Evolutionary conservation across 2,888 invertebrate species (phyloP).

Genomic region (Eubasilissa splendida): DNA sequence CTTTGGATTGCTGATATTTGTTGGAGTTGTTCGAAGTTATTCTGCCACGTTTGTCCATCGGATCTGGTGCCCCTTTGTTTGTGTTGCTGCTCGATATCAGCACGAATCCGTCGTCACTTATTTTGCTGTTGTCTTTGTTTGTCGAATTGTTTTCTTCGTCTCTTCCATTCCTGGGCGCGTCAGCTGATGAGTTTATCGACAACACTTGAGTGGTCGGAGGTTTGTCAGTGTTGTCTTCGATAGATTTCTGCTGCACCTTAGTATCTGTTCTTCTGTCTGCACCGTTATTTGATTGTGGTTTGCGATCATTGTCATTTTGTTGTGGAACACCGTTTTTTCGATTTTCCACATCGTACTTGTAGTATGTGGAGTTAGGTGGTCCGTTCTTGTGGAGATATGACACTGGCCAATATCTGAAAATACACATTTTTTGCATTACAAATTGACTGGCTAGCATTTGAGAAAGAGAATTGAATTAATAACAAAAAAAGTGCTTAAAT

Average conservation of each 20-base stretch:
- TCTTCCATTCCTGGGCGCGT: conserved; percentile 51
- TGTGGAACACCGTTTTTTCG: conserved; percentile 44
- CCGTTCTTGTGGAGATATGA: conserved; percentile 86
- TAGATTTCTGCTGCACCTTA: conserved; percentile 24
- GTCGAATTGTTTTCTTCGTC: conserved; percentile 53
- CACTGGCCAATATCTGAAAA: conserved; percentile 81
- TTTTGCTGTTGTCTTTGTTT: conserved; percentile 20
- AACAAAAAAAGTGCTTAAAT: no score
- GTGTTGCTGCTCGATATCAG: conserved; percentile 52
- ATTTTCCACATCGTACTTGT: conserved; percentile 61
- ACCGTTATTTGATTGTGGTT: neutral
- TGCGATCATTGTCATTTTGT: conserved; percentile 17
- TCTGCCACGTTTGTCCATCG: conserved; percentile 54
- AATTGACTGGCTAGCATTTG: no score
- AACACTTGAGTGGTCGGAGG: neutral
- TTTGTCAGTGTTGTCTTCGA: conserved; percentile 17
- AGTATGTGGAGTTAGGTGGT: conserved; percentile 82
- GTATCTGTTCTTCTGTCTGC: conserved; percentile 19
- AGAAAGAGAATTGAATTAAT: no score
- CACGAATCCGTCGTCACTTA: conserved; percentile 52
- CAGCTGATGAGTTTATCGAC: conserved; percentile 6
- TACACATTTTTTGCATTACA: conserved; percentile 8
- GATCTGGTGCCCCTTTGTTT: conserved; percentile 40
- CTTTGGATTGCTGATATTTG: conserved; percentile 36
- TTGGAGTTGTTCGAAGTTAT: conserved; percentile 23